These are phyloP conservation scores for Cassiopea andromeda DNA, from an alignment of 30 jellyfish, hydroid and myxozoan genomes.

Conservation along the genomic window DNA sequence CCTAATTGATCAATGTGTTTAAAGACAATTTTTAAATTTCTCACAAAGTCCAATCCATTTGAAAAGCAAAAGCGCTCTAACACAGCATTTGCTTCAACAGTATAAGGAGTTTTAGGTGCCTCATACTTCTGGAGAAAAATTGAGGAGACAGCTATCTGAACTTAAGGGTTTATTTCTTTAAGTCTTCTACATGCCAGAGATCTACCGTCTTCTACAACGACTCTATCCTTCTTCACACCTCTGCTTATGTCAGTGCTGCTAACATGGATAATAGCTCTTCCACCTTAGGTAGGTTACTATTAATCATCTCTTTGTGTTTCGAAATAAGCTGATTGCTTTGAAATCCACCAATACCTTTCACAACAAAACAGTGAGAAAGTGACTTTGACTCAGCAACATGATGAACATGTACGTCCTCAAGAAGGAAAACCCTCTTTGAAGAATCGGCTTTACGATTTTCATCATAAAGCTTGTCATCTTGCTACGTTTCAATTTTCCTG, in stretches of 20 bases:
- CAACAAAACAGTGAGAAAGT: background rate
- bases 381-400: background rate
- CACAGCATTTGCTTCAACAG: background rate
- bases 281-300: constrained; percentile 10
- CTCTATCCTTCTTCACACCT: background rate
- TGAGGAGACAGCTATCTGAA: background rate
- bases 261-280: constrained; percentile 12
- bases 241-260: background rate
- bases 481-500: too few relatives aligned
- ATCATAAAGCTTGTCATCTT: too few relatives aligned
- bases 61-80: too few relatives aligned
- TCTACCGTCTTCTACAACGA: background rate
- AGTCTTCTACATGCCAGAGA: background rate
- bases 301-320: background rate
- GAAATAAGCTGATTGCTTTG: constrained; percentile 3
- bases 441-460: background rate
- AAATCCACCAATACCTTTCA: constrained; percentile 4
- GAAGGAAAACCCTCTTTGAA: background rate
- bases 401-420: background rate
- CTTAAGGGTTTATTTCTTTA: background rate
- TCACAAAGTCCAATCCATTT: too few relatives aligned
- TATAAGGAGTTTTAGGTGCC: background rate
- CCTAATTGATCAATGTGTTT: too few relatives aligned
- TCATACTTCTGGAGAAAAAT: background rate
- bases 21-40: too few relatives aligned